A percentile compares a stretch with the other conserved stretches of the same genome.
These are phyloP conservation scores for Ypsolopha scabrella DNA, from an alignment of 2,888 invertebrate species.

Conservation along the genomic window DNA sequence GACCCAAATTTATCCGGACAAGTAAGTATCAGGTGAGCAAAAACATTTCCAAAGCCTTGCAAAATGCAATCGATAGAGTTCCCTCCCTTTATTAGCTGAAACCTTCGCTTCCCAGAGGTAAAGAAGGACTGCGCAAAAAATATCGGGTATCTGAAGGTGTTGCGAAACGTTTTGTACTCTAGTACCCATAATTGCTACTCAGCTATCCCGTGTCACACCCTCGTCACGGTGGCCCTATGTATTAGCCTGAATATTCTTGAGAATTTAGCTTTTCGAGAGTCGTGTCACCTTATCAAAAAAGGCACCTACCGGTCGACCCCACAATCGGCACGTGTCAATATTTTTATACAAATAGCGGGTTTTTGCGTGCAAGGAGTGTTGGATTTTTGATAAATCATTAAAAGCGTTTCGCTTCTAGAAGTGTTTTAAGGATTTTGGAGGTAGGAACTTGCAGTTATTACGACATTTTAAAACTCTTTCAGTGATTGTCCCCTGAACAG, in stretches of 20 bases:
- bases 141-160: constrained; percentile 7
- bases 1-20: too few species aligned
- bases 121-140: constrained; percentile 2
- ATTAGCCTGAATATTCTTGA: constrained; percentile 33
- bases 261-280: constrained; percentile 17
- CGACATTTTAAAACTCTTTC: too few species aligned
- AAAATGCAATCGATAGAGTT: too few species aligned
- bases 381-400: neutral
- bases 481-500: too few species aligned
- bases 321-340: constrained; percentile 7
- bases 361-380: neutral
- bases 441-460: too few species aligned
- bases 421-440: too few species aligned
- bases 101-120: too few species aligned
- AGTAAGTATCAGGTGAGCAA: too few species aligned
- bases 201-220: constrained; percentile 49
- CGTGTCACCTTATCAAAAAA: constrained; percentile 3
- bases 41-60: too few species aligned
- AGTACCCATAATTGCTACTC: constrained; percentile 40
- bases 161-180: constrained; percentile 11
- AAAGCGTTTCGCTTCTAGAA: too few species aligned
- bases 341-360: constrained; percentile 7
- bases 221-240: constrained; percentile 32
- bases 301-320: neutral
- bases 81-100: too few species aligned